A percentile compares a stretch with the other conserved stretches of the same genome.
Evolutionary conservation across 1,140 invertebrate species (phyloP).

Genomic region (Leptopilina clavipes): DNA sequence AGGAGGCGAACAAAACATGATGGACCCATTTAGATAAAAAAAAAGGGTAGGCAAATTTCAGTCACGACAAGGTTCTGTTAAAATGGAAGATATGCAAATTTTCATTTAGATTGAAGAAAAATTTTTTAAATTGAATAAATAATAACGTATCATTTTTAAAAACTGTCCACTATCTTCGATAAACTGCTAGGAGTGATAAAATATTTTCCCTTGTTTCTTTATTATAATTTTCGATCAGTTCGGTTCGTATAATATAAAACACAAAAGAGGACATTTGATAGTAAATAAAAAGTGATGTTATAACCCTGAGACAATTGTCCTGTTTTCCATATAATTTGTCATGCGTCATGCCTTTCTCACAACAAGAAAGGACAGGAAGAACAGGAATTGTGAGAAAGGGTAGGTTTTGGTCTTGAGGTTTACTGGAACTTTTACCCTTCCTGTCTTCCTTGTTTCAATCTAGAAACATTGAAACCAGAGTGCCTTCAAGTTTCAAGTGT

Average conservation of each 20-base stretch:
- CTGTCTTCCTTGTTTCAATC: conserved; percentile 16
- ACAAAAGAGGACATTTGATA: too few relatives aligned
- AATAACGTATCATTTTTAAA: too few relatives aligned
- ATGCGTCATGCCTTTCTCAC: not conserved
- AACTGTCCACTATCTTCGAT: too few relatives aligned
- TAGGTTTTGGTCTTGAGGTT: not conserved
- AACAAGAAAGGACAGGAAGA: not conserved
- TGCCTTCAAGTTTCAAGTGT: conserved; percentile 24
- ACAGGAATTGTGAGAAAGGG: not conserved
- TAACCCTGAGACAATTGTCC: not conserved
- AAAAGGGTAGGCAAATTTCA: not conserved
- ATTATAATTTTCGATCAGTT: too few relatives aligned
- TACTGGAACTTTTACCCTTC: conserved; percentile 20
- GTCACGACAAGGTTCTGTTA: conserved; percentile 10
- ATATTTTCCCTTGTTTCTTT: too few relatives aligned
- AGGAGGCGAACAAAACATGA: not conserved
- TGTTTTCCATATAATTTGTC: conserved; percentile 15
- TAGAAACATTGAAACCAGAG: not conserved
- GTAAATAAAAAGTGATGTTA: not conserved
- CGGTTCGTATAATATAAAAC: too few relatives aligned
- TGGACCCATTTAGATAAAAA: conserved; percentile 16
- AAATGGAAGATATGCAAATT: not conserved
- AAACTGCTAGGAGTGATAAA: too few relatives aligned
- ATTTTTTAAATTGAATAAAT: too few relatives aligned
- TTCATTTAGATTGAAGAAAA: too few relatives aligned